Percentiles rank a stretch among this genome's conserved stretches.
Evolutionary conservation across 2,113 vertebrate species (phyloP).

Genomic region (Jacana jacana): DNA sequence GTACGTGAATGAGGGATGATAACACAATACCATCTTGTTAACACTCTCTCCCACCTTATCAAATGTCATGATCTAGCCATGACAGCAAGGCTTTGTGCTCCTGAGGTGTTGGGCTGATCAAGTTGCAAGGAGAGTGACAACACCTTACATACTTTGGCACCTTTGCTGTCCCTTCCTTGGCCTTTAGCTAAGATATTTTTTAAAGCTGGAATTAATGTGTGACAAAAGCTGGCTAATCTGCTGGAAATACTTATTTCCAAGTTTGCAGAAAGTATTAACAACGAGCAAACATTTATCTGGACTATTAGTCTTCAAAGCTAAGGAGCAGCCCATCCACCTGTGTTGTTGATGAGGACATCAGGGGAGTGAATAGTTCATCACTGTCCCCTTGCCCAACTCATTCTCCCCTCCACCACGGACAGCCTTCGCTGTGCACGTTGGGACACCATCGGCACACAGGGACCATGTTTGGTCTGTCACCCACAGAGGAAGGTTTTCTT

Average conservation of each 20-base stretch:
- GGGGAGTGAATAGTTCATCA: not conserved
- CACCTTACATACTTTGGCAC: not conserved
- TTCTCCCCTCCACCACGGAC: not conserved
- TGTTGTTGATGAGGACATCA: rapidly evolving
- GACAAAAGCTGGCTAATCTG: slow-evolving; percentile 42
- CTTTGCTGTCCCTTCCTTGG: not conserved
- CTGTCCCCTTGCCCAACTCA: rapidly evolving
- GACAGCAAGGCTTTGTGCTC: not conserved
- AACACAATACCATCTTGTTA: not conserved
- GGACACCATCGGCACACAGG: rapidly evolving
- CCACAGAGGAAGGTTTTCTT: not conserved
- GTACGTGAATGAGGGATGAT: not conserved
- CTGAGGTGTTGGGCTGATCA: not conserved
- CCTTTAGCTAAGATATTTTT: not conserved
- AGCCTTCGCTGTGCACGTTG: rapidly evolving
- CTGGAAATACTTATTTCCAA: not conserved
- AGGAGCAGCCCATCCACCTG: not conserved
- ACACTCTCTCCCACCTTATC: not conserved
- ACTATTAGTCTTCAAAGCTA: not conserved
- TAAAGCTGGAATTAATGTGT: not conserved
- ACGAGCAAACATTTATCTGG: not conserved
- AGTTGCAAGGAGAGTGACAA: not conserved
- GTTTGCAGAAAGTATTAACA: slow-evolving; percentile 46
- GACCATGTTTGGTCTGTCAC: rapidly evolving
- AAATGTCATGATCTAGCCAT: not conserved